Conservation (phyloP, 2,888 invertebrate genomes). For the Aphodius sticticus region DNA sequence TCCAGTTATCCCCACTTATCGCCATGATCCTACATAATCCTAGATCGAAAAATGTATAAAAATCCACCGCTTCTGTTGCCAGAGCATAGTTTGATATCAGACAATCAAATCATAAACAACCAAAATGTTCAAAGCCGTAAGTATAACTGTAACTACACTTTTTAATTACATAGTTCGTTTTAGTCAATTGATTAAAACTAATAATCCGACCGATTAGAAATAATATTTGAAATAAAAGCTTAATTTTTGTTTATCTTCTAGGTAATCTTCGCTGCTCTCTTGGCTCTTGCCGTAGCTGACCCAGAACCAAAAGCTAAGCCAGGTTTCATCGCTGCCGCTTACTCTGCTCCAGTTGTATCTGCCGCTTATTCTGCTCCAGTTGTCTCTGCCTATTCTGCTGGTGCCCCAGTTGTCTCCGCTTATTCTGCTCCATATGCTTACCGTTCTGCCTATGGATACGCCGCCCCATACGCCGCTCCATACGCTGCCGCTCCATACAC, state of each 20-base stretch:
- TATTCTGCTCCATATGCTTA: slow-evolving; percentile 49
- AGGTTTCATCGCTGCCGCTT: slow-evolving; percentile 41
- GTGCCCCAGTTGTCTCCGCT: slow-evolving; percentile 38
- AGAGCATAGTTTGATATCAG: slow-evolving; percentile 32
- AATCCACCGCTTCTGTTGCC: background rate
- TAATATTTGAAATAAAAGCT: slow-evolving; percentile 6
- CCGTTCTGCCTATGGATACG: slow-evolving; percentile 29
- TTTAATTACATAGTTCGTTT: background rate
- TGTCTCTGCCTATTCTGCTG: slow-evolving; percentile 39
- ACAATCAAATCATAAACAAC: slow-evolving; percentile 29
- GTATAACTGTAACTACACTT: too few relatives aligned
- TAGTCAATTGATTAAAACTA: background rate
- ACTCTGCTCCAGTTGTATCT: slow-evolving; percentile 39
- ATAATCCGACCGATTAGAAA: background rate
- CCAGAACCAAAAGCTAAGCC: slow-evolving; percentile 56
- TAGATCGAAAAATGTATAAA: slow-evolving; percentile 9
- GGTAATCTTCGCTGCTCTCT: slow-evolving; percentile 60
- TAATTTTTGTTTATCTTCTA: slow-evolving; percentile 48
- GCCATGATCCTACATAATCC: background rate
- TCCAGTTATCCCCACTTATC: background rate
- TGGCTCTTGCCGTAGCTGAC: slow-evolving; percentile 63
- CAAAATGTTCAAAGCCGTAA: slow-evolving; percentile 42
- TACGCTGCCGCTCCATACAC: slow-evolving; percentile 43
- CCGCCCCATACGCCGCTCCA: slow-evolving; percentile 44
- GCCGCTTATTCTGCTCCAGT: slow-evolving; percentile 40